Evolutionary conservation across 1,140 invertebrate species (phyloP).

Genomic region (Zaprionus kolodkinae): DNA sequence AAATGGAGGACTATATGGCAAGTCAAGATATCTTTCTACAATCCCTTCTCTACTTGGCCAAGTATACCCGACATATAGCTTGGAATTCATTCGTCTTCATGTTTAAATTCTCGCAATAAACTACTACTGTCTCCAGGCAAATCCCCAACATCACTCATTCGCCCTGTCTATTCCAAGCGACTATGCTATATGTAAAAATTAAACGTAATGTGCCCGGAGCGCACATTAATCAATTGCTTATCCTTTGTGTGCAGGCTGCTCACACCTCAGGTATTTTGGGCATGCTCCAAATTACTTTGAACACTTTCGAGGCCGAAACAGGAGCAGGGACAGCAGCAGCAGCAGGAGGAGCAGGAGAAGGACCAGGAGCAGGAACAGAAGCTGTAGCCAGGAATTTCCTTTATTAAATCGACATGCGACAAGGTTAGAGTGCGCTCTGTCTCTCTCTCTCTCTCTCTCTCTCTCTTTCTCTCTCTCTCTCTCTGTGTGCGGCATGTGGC

Average conservation of each 20-base stretch:
- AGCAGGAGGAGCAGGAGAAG: background rate
- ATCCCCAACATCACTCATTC: conserved; percentile 72
- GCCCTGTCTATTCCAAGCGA: conserved; percentile 32
- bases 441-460: background rate
- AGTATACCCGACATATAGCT: conserved; percentile 45
- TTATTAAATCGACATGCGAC: conserved; percentile 78
- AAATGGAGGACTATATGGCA: background rate
- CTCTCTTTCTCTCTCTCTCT: background rate
- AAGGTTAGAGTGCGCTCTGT: conserved; percentile 15
- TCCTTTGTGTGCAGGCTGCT: conserved; percentile 44
- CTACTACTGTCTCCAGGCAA: conserved; percentile 45
- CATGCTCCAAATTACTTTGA: conserved; percentile 81
- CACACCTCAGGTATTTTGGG: conserved; percentile 74
- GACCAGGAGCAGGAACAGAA: conserved; percentile 4
- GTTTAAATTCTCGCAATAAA: conserved; percentile 22
- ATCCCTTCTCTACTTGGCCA: background rate
- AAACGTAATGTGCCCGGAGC: conserved; percentile 77
- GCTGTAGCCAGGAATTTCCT: conserved; percentile 69
- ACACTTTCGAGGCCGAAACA: conserved; percentile 60
- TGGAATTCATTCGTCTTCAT: conserved; percentile 42
- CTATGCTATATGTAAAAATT: conserved; percentile 60
- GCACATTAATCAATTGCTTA: conserved; percentile 82
- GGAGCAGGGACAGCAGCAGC: conserved; percentile 17
- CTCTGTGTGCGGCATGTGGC: conserved; percentile 51
- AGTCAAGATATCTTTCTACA: background rate